Conservation (phyloP, 1,140 invertebrate species). For the Glossosoma conforme region DNA sequence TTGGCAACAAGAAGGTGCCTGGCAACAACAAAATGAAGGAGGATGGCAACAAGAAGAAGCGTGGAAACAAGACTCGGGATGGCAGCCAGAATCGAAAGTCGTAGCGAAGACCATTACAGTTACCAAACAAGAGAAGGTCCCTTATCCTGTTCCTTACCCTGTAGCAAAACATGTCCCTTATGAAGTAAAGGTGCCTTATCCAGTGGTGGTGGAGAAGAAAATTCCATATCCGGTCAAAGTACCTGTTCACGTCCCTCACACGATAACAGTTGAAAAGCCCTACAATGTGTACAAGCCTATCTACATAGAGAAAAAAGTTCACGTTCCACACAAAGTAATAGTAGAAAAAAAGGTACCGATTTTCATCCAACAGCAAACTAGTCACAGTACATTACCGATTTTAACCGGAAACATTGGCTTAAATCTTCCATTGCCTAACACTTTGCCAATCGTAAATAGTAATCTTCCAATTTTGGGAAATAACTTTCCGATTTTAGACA, state of each 20-base stretch:
- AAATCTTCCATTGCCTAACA: no score
- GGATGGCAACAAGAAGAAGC: not conserved
- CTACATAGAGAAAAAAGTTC: conserved; percentile 42
- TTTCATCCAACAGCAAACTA: no score
- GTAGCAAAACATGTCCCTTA: no score
- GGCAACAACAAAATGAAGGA: no score
- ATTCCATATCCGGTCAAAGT: conserved; percentile 39
- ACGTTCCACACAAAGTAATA: conserved; percentile 41
- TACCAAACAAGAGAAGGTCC: no score
- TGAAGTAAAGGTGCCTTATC: not conserved
- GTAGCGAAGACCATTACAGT: not conserved
- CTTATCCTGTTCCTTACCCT: no score
- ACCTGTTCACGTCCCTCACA: conserved; percentile 31
- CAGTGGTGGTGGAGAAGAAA: not conserved
- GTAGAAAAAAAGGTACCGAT: conserved; percentile 41
- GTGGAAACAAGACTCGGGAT: conserved; percentile 1
- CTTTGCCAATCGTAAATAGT: no score
- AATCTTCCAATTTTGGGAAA: no score
- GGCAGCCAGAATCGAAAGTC: not conserved
- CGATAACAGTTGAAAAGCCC: conserved; percentile 42
- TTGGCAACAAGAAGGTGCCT: not conserved
- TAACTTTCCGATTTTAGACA: no score
- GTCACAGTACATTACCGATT: no score
- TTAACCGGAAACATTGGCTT: no score
- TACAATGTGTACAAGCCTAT: conserved; percentile 44